These are phyloP conservation scores for Neoseiulus cucumeris DNA, from an alignment of 1,140 invertebrate genomes.

Conservation along the genomic window DNA sequence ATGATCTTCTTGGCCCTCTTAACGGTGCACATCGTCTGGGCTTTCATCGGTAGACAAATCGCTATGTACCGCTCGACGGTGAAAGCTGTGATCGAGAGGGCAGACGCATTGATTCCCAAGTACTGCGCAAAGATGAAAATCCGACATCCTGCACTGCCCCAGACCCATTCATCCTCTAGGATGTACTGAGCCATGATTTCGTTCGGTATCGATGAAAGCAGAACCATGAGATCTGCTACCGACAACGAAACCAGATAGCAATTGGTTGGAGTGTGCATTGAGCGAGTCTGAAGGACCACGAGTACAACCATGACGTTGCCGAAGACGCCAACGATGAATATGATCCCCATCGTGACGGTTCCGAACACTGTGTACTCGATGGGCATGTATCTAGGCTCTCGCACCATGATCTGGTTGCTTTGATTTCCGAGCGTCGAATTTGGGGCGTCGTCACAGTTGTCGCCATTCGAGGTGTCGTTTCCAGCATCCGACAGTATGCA, in stretches of 20 bases:
- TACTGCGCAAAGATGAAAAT: conserved; percentile 42
- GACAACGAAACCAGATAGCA: conserved; percentile 41
- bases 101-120: conserved; percentile 45
- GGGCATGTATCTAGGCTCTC: conserved; percentile 29
- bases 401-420: too few species aligned
- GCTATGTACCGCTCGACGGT: conserved; percentile 41
- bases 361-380: conserved; percentile 34
- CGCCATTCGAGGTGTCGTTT: too few species aligned
- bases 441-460: too few species aligned
- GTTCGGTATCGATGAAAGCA: conserved; percentile 37
- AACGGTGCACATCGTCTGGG: conserved; percentile 36
- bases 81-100: conserved; percentile 43
- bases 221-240: conserved; percentile 37
- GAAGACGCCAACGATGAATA: conserved; percentile 35
- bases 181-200: conserved; percentile 39
- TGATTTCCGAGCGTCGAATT: too few species aligned
- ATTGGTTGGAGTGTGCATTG: conserved; percentile 40
- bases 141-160: conserved; percentile 37
- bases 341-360: conserved; percentile 36
- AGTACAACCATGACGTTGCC: conserved; percentile 37
- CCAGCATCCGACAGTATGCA: too few species aligned
- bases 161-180: conserved; percentile 36
- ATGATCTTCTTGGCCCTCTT: conserved; percentile 37
- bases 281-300: conserved; percentile 29
- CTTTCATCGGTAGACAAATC: conserved; percentile 38